Evolutionary conservation across 2,797 vertebrate species (phyloP).

Genomic region (Calcarius lapponicus): DNA sequence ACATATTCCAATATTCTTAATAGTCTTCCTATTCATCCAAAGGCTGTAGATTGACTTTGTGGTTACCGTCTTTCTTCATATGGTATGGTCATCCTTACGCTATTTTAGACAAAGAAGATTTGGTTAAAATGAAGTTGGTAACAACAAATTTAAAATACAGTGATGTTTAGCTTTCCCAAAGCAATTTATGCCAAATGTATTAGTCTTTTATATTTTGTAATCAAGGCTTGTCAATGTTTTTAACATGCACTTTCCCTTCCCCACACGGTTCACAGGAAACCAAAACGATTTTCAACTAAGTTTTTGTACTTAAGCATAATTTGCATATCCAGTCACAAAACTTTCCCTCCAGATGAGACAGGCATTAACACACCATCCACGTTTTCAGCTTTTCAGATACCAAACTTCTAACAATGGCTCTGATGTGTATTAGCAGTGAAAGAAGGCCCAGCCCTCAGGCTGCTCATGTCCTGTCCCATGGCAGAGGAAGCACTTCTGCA

Average conservation of each 20-base stretch:
- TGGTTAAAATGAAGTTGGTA: neutral
- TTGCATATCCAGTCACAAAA: neutral
- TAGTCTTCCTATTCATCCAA: neutral
- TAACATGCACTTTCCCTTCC: neutral
- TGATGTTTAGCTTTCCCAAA: neutral
- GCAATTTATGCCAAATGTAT: neutral
- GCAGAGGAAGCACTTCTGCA: neutral
- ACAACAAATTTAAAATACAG: neutral
- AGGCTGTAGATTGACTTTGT: neutral
- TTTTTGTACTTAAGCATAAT: neutral
- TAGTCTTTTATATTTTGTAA: neutral
- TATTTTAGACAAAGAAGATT: neutral
- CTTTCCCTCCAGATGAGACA: neutral
- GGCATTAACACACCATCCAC: no score
- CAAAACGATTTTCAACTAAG: neutral
- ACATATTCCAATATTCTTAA: neutral
- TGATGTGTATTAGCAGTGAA: rapidly evolving
- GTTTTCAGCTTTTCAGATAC: neutral
- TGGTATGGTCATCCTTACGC: neutral
- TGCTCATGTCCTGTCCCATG: rapidly evolving
- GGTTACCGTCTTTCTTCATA: neutral
- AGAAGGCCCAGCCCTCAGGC: neutral
- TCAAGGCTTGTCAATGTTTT: neutral
- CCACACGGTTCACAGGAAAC: neutral
- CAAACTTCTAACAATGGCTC: neutral